phyloP scores from a whole-genome alignment of 2,888 invertebrate species.

The Linhomoeus sp. region DNA sequence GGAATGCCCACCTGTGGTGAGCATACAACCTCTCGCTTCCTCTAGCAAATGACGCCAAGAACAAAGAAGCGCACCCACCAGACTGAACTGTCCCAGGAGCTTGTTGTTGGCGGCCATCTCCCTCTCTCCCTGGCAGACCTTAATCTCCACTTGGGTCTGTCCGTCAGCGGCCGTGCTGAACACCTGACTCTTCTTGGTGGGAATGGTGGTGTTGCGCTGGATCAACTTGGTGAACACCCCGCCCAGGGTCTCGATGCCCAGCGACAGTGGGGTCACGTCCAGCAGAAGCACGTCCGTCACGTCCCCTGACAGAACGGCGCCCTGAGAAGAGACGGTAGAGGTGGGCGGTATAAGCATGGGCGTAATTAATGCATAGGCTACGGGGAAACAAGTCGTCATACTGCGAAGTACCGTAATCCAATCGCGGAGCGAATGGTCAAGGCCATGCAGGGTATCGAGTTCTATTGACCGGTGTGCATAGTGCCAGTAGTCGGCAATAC shows the following conservation, averaged over 20 bases:
- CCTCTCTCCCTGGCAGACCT: constrained; percentile 91
- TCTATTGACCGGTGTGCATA: no score
- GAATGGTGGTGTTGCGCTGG: constrained; percentile 89
- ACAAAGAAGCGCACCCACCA: constrained; percentile 37
- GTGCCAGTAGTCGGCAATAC: no score
- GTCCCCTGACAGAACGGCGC: constrained; percentile 84
- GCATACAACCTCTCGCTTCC: no score
- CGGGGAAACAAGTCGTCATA: no score
- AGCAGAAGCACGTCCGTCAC: constrained; percentile 88
- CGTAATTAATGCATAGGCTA: no score
- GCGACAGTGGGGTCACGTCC: constrained; percentile 89
- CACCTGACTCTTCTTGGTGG: constrained; percentile 95
- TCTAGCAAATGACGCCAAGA: no score
- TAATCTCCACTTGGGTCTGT: constrained; percentile 96
- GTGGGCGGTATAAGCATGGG: no score
- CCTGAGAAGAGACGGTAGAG: no score
- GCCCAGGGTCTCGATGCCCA: constrained; percentile 92
- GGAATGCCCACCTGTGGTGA: constrained; percentile 69
- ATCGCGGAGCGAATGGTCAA: no score
- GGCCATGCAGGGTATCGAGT: no score
- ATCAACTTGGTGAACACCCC: constrained; percentile 85
- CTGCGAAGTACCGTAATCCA: no score
- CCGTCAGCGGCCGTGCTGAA: constrained; percentile 98
- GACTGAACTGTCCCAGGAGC: constrained; percentile 70
- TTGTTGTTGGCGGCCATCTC: constrained; percentile 97